phyloP scores from a whole-genome alignment of 2,888 invertebrate species.

The Drosophila falleni region DNA sequence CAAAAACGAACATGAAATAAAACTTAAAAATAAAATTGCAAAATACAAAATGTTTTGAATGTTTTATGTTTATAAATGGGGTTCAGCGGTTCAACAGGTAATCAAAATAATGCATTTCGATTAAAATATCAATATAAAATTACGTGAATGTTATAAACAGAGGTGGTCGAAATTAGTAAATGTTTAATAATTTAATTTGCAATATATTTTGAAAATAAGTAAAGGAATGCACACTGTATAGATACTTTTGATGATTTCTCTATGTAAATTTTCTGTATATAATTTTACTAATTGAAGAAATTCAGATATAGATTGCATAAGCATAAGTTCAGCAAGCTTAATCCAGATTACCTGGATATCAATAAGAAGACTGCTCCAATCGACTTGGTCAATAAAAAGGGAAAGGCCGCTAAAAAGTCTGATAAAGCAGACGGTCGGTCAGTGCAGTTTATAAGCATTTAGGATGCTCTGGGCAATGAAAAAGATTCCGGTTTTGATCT shows the following conservation, averaged over 20 bases:
- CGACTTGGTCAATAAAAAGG: slow-evolving; percentile 59
- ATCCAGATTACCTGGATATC: slow-evolving; percentile 44
- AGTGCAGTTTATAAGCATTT: slow-evolving; percentile 4
- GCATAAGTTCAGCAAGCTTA: not conserved
- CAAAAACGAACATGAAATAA: slow-evolving; percentile 57
- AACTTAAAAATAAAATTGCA: slow-evolving; percentile 65
- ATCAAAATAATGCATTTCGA: too few relatives aligned
- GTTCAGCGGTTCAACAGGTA: not conserved
- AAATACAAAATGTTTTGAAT: slow-evolving; percentile 23
- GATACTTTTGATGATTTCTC: too few relatives aligned
- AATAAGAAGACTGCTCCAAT: slow-evolving; percentile 35
- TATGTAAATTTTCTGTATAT: too few relatives aligned
- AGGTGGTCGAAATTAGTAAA: too few relatives aligned
- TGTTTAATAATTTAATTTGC: too few relatives aligned
- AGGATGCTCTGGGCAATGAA: slow-evolving; percentile 47
- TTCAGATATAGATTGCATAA: not conserved
- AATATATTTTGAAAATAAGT: too few relatives aligned
- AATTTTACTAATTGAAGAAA: not conserved
- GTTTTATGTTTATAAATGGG: not conserved
- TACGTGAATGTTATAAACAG: too few relatives aligned
- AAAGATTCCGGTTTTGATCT: slow-evolving; percentile 68
- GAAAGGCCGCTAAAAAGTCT: slow-evolving; percentile 57
- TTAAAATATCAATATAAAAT: too few relatives aligned
- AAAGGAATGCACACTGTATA: too few relatives aligned
- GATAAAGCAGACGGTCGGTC: not conserved